A percentile compares a stretch with the other conserved stretches of the same genome.
Evolutionary conservation across 2,888 invertebrate species (phyloP).

Genomic region (Prenolepis imparis): DNA sequence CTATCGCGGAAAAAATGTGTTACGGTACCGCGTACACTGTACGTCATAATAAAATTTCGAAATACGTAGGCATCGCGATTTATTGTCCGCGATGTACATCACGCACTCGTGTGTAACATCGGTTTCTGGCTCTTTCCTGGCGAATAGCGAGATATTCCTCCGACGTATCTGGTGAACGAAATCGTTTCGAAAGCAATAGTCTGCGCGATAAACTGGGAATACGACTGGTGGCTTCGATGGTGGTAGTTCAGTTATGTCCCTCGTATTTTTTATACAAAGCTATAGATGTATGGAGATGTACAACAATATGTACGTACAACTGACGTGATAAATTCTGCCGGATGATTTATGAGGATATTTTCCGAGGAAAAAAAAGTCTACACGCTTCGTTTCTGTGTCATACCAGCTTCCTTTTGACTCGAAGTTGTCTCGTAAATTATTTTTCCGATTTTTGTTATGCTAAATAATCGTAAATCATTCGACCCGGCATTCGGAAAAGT

Average conservation of each 20-base stretch:
- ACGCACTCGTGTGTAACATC: background rate
- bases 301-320: slow-evolving; percentile 12
- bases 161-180: background rate
- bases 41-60: slow-evolving; percentile 47
- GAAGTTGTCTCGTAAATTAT: slow-evolving; percentile 27
- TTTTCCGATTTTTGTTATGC: background rate
- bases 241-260: background rate
- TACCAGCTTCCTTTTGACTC: background rate
- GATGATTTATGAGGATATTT: slow-evolving; percentile 21
- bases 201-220: slow-evolving; percentile 16
- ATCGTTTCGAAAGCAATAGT: slow-evolving; percentile 7
- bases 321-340: slow-evolving; percentile 38
- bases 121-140: background rate
- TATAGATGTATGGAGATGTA: background rate
- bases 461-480: slow-evolving; percentile 8
- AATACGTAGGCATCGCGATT: slow-evolving; percentile 15
- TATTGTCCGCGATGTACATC: background rate
- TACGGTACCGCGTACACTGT: background rate
- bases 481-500: background rate
- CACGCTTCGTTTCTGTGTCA: background rate
- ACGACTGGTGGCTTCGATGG: background rate
- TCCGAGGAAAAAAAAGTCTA: background rate
- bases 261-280: slow-evolving; percentile 19
- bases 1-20: background rate
- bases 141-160: background rate